Conservation (phyloP, 1,140 invertebrate genomes). For the Acyrthosiphon pisum region DNA sequence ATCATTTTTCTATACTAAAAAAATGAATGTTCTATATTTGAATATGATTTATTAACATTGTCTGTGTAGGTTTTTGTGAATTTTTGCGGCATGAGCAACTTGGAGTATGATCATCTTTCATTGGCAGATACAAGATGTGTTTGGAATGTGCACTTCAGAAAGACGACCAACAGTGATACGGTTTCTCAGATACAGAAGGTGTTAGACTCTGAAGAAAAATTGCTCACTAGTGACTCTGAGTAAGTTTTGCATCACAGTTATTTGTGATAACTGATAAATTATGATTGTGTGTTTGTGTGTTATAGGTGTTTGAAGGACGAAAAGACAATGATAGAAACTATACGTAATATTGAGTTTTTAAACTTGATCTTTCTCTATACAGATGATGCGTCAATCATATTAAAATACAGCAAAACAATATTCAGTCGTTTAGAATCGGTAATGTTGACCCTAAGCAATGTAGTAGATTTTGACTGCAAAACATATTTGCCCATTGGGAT, state of each 20-base stretch:
- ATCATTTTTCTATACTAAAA: not conserved
- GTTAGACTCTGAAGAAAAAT: constrained; percentile 20
- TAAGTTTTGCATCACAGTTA: not conserved
- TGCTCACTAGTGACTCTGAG: constrained; percentile 16
- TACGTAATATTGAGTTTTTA: constrained; percentile 44
- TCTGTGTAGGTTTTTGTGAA: not conserved
- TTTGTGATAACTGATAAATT: not conserved
- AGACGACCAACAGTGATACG: not conserved
- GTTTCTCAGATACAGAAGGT: constrained; percentile 21
- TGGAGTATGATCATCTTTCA: constrained; percentile 43
- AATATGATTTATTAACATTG: not conserved
- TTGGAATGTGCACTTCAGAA: constrained; percentile 47
- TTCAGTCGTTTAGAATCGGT: constrained; percentile 18
- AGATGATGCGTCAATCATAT: not conserved
- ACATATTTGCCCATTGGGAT: constrained; percentile 41
- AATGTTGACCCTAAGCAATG: not conserved
- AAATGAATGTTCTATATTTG: not conserved
- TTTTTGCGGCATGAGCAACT: constrained; percentile 28
- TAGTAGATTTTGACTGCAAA: not conserved
- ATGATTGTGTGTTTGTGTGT: not conserved
- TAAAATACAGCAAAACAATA: constrained; percentile 48
- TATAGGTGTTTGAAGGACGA: constrained; percentile 17
- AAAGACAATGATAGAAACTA: constrained; percentile 17
- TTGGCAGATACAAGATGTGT: constrained; percentile 35
- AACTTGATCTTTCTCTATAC: constrained; percentile 9